Evolutionary conservation across 2,113 vertebrate genomes (phyloP), one percentile per base, ranked within the genome.

Genomic region (Asarcornis scutulata): DNA sequence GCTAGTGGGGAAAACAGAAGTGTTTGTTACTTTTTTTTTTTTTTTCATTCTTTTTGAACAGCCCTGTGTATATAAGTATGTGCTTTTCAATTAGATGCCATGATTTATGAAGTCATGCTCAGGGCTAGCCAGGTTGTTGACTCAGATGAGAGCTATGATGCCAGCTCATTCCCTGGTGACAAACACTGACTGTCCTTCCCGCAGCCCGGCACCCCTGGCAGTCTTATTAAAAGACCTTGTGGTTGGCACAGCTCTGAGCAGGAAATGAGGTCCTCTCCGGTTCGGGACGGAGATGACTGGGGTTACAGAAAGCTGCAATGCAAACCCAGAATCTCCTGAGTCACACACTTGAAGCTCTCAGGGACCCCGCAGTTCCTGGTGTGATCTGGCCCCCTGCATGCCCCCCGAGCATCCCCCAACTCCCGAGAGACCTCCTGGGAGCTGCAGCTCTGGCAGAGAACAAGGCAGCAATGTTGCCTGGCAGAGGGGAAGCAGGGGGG

Each of bases 131-230:
- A 96, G 94, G 95, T 80, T 88, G 91, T 95, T 97, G 96, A 97
- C 90, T 97, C 96, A 96, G 95, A 96, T 83, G 23, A 31, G 79
- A 94, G 90, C 91, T 62, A 18, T 44, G 92, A 75, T 96, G 96
- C 90, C 95, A 96, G 72, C 94, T 97, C 94, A 95, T 91, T 98
- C 96, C 96, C 95, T 81, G 36, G 92, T 90, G 96, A 97, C 95
- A 97, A 97, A 91, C 90, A 78, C 90, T 81, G 95, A 96, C 86
- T 95, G 94, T 97, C 95, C 96, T 96, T 91, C 86, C 94, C 88
- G 5, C 92, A 92, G 93, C 79, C 68, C 44, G 86, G 88, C 95
- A 89, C 95, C 89, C 96, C 94, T 95, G 96, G 96, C 96, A 95
- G 90, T 83, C 29, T 94, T 89, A 84, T 88, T 92, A 83, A 94